Evolutionary conservation across 1,140 invertebrate genomes (phyloP), one percentile per base, ranked within the genome.

Genomic region (Bilobella aurantiaca): DNA sequence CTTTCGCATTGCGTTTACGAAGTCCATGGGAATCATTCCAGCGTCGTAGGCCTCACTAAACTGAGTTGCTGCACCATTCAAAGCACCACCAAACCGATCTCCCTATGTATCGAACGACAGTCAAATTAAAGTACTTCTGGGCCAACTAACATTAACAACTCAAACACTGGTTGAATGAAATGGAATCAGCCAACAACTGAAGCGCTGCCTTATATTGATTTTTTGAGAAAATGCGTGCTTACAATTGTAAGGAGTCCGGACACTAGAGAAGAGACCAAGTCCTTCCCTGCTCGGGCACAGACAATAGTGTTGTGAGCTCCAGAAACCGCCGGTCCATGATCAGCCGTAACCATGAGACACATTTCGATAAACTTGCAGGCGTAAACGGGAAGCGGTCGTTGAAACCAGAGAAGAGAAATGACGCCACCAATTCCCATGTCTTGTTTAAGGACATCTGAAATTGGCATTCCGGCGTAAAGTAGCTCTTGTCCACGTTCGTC

Each of bases 251-350:
- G 81, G 18, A 99, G 82, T 30, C 97, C 97, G 70, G 94, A 97
- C 42, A 97, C 91, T 1, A 95, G 78, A 28, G 91, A 96, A 1
- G 96, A 99, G 53, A 99, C 92, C 27, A 99, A 83, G 84, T 99
- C 96, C 81, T 99, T 99, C 23, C 97, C 97, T 56, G 97, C 97
- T 68, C 97, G 80, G 1, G 97, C 96, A 75, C 95, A 98, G 5
- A 99, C 97, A 77, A 99, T 99, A 18, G 96, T 99, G 77, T 99
- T 99, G 77, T 99, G 96, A 0, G 96, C 96, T 21, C 96, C 97
- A 8, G 93, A 96, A 0, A 99, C 97, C 14, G 96, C 97, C 0
- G 97, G 96, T 28, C 96, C 97, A 77, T 99, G 97, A 81, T 99
- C 97, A 58, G 97, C 97, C 0, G 97, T 99, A 31, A 99, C 89